A percentile compares a stretch with the other conserved stretches of the same genome.
phyloP scores from a whole-genome alignment of 2,113 vertebrate genomes.

The Tenrec ecaudatus region DNA sequence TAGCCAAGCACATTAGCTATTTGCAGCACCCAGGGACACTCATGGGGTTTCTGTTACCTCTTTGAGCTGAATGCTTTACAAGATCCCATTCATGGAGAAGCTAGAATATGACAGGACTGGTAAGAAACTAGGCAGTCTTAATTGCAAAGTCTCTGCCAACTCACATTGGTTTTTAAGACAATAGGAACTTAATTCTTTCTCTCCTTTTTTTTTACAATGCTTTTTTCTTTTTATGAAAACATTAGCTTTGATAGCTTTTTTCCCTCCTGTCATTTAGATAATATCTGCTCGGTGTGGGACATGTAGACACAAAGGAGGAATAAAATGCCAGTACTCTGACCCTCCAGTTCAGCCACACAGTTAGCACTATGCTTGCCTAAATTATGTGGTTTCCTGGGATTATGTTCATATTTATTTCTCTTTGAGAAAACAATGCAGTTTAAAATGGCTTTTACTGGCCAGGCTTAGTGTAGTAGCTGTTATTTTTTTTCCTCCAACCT shows the following conservation, averaged over 20 bases:
- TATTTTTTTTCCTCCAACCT: not conserved
- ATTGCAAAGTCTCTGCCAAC: not conserved
- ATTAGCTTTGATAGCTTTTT: not conserved
- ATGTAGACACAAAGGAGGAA: not conserved
- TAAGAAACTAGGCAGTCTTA: not conserved
- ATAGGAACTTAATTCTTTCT: not conserved
- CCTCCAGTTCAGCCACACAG: not conserved
- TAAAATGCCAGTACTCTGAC: not conserved
- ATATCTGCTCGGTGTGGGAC: slow-evolving; percentile 7
- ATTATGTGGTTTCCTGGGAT: not conserved
- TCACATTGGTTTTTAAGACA: slow-evolving; percentile 18
- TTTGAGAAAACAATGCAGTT: not conserved
- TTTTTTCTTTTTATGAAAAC: not conserved
- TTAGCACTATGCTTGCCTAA: not conserved
- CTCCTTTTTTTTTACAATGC: not conserved
- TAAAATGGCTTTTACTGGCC: not conserved
- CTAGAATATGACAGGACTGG: not conserved
- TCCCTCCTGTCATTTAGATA: not conserved
- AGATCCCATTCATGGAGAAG: too few relatives aligned
- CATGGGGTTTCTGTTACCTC: not conserved
- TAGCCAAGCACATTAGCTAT: not conserved
- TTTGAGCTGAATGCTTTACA: not conserved
- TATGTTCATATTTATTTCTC: slow-evolving; percentile 6
- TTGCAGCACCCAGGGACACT: not conserved
- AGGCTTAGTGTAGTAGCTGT: not conserved